phyloP scores from a whole-genome alignment of 1,140 invertebrate species.

The Leucophenga varia region DNA sequence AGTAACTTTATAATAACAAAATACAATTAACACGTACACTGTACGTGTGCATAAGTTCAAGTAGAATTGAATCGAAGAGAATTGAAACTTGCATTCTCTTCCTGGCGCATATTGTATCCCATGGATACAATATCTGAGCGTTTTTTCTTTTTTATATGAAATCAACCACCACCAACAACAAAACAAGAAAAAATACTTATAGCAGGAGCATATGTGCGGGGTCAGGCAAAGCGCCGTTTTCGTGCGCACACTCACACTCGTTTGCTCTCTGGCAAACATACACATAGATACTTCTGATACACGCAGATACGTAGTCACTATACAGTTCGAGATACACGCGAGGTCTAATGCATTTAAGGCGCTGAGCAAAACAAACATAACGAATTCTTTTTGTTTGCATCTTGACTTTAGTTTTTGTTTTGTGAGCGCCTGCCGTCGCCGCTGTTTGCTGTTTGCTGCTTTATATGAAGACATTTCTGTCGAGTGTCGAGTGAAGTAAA shows the following conservation, averaged over 20 bases:
- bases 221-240: neutral
- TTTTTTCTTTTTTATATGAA: too few relatives aligned
- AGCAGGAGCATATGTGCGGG: neutral
- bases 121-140: neutral
- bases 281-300: too few relatives aligned
- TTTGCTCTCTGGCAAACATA: constrained; percentile 11
- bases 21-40: constrained; percentile 30
- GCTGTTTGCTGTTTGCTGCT: constrained; percentile 6
- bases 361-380: constrained; percentile 26
- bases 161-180: neutral
- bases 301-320: too few relatives aligned
- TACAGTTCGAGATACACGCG: too few relatives aligned
- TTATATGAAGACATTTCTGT: constrained; percentile 14
- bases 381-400: constrained; percentile 33
- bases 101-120: neutral
- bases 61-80: constrained; percentile 20
- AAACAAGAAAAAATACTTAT: too few relatives aligned
- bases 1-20: too few relatives aligned
- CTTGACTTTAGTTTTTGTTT: constrained; percentile 32
- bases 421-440: neutral
- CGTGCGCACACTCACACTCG: neutral
- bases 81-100: neutral
- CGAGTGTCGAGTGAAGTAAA: neutral
- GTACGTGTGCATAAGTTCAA: constrained; percentile 48
- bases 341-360: too few relatives aligned